Conservation (phyloP, 2,888 invertebrate species). For the Matsumyia berberina region DNA sequence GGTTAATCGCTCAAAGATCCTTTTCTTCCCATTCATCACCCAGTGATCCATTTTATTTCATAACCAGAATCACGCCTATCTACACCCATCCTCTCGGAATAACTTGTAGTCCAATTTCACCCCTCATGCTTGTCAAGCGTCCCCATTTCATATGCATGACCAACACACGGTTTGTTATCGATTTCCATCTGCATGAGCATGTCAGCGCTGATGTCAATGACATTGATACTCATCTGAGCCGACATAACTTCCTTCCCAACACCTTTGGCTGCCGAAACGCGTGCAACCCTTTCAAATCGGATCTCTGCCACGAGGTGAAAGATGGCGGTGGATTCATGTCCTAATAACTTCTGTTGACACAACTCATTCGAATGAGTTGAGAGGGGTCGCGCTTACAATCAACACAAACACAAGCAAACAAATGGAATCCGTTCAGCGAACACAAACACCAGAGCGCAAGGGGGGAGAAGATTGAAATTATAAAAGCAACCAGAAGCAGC, state of each 20-base stretch:
- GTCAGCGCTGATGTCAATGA: constrained; percentile 57
- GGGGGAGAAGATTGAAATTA: constrained; percentile 18
- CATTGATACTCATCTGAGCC: constrained; percentile 56
- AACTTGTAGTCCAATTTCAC: not conserved
- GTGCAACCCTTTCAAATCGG: constrained; percentile 34
- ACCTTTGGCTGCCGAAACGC: constrained; percentile 31
- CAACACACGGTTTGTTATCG: constrained; percentile 28
- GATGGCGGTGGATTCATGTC: constrained; percentile 9
- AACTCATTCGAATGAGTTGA: not conserved
- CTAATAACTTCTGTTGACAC: constrained; percentile 42
- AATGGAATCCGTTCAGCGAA: constrained; percentile 45
- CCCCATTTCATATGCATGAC: constrained; percentile 31
- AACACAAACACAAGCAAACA: constrained; percentile 51
- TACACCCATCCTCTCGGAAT: not conserved
- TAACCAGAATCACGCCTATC: not conserved
- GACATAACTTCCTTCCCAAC: constrained; percentile 36
- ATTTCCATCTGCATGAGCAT: constrained; percentile 48
- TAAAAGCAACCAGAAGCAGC: constrained; percentile 21
- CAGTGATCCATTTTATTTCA: not conserved
- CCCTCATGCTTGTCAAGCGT: not conserved
- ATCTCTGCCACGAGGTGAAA: constrained; percentile 13
- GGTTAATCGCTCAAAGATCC: too few relatives aligned
- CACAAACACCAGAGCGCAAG: constrained; percentile 32
- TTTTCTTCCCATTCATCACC: too few relatives aligned
- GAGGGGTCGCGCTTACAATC: constrained; percentile 21